A percentile compares a stretch with the other conserved stretches of the same genome.
Conservation (phyloP, 64 coral and sea anemone species). For the Acropora tenuis region DNA sequence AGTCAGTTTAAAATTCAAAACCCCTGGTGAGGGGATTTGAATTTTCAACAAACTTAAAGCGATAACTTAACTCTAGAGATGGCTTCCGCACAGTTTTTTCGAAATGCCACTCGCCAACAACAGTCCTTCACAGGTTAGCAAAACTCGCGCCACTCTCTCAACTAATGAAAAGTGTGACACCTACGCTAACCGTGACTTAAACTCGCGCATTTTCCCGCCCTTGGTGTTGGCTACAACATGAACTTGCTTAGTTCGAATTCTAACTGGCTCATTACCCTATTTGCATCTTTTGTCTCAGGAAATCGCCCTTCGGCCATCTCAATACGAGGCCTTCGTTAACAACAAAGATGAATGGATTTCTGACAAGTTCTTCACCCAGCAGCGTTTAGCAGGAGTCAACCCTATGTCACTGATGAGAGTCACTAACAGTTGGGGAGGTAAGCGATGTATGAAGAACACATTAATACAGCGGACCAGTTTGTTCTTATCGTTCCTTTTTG, state of each 20-base stretch:
- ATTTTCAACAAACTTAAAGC: no score
- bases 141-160: neutral
- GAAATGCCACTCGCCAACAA: no score
- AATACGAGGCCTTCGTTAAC: constrained; percentile 15
- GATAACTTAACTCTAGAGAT: no score
- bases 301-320: neutral
- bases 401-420: constrained; percentile 53
- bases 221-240: no score
- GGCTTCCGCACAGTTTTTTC: no score
- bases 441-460: neutral
- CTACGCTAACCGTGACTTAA: neutral
- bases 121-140: neutral
- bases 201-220: no score
- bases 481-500: neutral
- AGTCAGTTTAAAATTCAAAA: no score
- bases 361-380: constrained; percentile 55
- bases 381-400: constrained; percentile 49
- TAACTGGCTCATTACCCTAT: neutral
- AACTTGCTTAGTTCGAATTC: no score
- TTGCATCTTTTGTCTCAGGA: constrained; percentile 14
- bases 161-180: neutral
- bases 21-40: no score
- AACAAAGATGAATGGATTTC: constrained; percentile 44
- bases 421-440: constrained; percentile 11
- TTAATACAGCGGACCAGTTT: neutral